Percentiles rank a stretch among this genome's conserved stretches.
These are phyloP conservation scores for Scatophagus argus DNA, from an alignment of 2,113 vertebrate genomes.

Conservation along the genomic window DNA sequence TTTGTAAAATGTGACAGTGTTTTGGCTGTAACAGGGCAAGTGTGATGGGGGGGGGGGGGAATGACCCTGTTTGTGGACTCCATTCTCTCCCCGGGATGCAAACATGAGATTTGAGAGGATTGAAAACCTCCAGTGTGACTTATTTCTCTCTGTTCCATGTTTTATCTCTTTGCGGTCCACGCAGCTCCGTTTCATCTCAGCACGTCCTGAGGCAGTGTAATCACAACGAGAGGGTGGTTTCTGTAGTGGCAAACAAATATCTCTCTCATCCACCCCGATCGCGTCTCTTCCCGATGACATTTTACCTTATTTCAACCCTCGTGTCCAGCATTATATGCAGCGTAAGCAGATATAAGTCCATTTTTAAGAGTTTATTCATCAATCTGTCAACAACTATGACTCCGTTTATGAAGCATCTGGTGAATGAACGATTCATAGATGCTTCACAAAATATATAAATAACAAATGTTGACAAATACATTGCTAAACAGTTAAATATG, in stretches of 20 bases:
- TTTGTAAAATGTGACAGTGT: constrained; percentile 5
- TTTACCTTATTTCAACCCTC: background rate
- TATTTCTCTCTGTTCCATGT: constrained; percentile 43
- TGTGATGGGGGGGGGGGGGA: constrained; percentile 12
- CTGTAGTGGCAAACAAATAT: constrained; percentile 42
- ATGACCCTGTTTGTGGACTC: constrained; percentile 40
- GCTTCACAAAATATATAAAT: background rate
- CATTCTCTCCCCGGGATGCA: constrained; percentile 49
- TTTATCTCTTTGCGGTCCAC: constrained; percentile 56
- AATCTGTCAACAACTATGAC: background rate
- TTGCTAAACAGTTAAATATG: background rate
- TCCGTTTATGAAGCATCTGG: background rate
- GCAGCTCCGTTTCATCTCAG: constrained; percentile 56
- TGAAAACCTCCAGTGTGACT: constrained; percentile 44
- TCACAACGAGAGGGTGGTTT: constrained; percentile 47
- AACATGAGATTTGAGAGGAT: constrained; percentile 46
- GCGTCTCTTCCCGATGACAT: background rate
- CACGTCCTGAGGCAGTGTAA: constrained; percentile 51
- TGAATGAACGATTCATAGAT: background rate
- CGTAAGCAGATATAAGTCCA: background rate
- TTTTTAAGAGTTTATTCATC: too few species aligned
- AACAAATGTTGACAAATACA: background rate
- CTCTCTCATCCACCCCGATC: constrained; percentile 16
- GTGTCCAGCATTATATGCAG: background rate
- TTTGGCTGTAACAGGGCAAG: constrained; percentile 4